Conservation (phyloP, 2,113 vertebrate genomes). For the Globicephala melas region DNA sequence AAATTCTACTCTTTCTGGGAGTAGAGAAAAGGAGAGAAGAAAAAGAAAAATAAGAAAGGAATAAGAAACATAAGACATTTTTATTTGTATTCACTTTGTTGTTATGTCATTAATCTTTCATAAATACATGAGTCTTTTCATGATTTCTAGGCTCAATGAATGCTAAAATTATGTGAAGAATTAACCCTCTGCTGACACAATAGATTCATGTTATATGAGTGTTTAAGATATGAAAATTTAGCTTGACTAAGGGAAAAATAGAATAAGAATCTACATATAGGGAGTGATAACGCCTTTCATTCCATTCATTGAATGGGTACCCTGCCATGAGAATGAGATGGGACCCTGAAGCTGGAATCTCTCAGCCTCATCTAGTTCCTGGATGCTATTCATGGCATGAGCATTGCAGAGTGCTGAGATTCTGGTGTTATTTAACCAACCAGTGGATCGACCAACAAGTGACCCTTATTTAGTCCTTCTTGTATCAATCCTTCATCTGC, state of each 20-base stretch:
- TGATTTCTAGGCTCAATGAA: neutral
- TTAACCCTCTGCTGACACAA: neutral
- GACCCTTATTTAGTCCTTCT: neutral
- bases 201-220: neutral
- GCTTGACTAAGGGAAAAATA: neutral
- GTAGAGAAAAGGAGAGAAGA: neutral
- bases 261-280: neutral
- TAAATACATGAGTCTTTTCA: neutral
- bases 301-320: too few species aligned
- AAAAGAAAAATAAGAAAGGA: neutral
- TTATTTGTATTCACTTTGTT: neutral
- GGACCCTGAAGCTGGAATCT: neutral
- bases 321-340: neutral
- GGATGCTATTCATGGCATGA: too few species aligned
- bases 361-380: neutral
- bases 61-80: neutral
- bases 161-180: neutral
- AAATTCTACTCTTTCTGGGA: neutral
- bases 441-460: fast-evolving
- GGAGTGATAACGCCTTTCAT: neutral
- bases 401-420: fast-evolving
- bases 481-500: neutral
- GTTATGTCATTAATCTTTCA: neutral
- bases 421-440: neutral
- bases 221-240: neutral